Evolutionary conservation across 2,113 vertebrate genomes (phyloP), one percentile per base, ranked within the genome.

Genomic region (Machaerirhynchus nigripectus): DNA sequence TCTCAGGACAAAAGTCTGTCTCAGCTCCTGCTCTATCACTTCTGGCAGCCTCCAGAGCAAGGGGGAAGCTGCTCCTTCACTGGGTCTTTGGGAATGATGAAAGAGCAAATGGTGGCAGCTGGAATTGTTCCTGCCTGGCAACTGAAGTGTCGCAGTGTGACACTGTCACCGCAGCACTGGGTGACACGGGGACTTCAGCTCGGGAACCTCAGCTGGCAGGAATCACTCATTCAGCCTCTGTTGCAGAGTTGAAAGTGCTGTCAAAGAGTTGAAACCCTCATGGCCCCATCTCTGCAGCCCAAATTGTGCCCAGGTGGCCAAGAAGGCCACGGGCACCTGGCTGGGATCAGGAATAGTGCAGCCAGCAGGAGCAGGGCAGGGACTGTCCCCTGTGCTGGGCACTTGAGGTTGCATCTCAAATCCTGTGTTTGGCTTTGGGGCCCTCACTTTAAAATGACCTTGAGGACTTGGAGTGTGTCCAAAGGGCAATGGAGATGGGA

Each of bases 131-230:
- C 40, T 52, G 52, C 65, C 69, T 44, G 64, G 20, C 83, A 35
- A 0, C 3, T 40, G 28, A 10, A 27, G 57, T 22, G 37, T 26
- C 42, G 3, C 17, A 15, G 63, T 0, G 0, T 26, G 23, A 15
- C 2, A 1, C 21, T 33, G 46, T 22, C 55, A 55, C 37, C 47
- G 75, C 46, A 40, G 60, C 12, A 2, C 28, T 0, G 4, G 21
- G 27, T n/a, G 37, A 19, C 44, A 7, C 1, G 21, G 30, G 47
- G 24, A 49, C 18, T 49, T 27, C 65, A 50, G 3, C 52, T 71
- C 50, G 20, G 42, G 27, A 21, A 9, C n/a, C 30, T 40, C 60
- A 65, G 50, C 37, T 39, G 52, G 23, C 61, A 67, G 76, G 37
- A 27, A 14, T 6, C 2, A 17, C 31, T 49, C 0, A 0, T 37